Percentiles rank a stretch among this genome's conserved stretches.
Conservation (phyloP, 92 coral and sea anemone species). For the Palythoa heliodiscus region DNA sequence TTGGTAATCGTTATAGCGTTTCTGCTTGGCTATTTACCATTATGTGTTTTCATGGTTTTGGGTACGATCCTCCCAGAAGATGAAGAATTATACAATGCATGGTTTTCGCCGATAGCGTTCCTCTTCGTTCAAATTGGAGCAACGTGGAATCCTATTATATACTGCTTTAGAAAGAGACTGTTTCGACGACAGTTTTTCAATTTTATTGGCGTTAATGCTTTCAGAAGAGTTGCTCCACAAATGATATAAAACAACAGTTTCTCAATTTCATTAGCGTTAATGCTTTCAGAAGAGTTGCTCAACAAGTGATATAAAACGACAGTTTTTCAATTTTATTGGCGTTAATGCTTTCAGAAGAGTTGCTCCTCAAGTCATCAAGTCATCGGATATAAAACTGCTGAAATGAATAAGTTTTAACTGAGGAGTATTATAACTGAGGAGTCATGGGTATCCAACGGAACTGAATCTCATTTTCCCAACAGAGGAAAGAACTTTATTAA, state of each 20-base stretch:
- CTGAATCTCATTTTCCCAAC: no score
- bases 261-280: neutral
- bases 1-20: neutral
- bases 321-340: neutral
- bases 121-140: neutral
- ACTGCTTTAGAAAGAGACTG: neutral
- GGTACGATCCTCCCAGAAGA: neutral
- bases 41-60: neutral
- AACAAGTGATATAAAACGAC: neutral
- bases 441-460: no score
- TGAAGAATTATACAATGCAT: neutral
- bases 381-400: neutral
- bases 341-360: neutral
- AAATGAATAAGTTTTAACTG: no score
- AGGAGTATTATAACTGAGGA: no score
- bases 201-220: neutral
- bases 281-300: neutral
- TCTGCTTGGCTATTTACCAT: neutral
- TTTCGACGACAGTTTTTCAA: neutral
- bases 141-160: neutral
- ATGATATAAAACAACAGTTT: neutral
- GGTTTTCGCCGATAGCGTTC: neutral
- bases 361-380: neutral
- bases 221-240: neutral
- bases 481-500: no score